These are phyloP conservation scores for Chroicocephalus ridibundus DNA, from an alignment of 2,113 vertebrate species.

Conservation along the genomic window DNA sequence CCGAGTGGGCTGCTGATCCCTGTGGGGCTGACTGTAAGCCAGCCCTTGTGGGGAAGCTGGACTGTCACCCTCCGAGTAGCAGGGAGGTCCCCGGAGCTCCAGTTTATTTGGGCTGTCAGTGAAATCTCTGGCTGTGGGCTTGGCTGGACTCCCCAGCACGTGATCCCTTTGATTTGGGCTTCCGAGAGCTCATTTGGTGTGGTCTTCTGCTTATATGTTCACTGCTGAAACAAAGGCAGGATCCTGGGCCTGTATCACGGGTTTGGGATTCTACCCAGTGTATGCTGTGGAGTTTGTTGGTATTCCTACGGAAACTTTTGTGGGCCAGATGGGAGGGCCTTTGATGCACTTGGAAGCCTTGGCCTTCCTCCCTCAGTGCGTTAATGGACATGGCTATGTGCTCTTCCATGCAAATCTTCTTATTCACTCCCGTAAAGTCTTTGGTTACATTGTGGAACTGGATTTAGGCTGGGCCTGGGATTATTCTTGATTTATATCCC, in stretches of 20 bases:
- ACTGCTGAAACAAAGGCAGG: neutral
- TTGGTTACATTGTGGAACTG: rapidly evolving
- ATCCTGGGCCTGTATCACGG: neutral
- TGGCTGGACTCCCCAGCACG: neutral
- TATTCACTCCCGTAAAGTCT: neutral
- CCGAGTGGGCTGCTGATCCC: neutral
- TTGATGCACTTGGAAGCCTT: neutral
- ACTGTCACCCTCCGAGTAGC: neutral
- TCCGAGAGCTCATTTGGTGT: neutral
- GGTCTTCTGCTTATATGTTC: neutral
- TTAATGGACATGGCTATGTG: neutral
- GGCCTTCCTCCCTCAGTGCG: neutral
- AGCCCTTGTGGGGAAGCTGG: neutral
- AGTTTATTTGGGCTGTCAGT: neutral
- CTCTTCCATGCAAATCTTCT: neutral
- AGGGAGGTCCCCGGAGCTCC: neutral
- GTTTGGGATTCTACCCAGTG: rapidly evolving
- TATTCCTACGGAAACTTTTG: neutral
- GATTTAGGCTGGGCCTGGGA: neutral
- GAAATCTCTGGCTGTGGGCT: neutral
- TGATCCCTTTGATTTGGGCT: neutral
- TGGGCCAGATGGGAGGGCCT: neutral
- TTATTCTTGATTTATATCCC: neutral
- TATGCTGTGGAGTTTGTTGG: neutral
- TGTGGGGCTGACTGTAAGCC: neutral